phyloP scores from a whole-genome alignment of 2,113 vertebrate species.

The Clarias magur region DNA sequence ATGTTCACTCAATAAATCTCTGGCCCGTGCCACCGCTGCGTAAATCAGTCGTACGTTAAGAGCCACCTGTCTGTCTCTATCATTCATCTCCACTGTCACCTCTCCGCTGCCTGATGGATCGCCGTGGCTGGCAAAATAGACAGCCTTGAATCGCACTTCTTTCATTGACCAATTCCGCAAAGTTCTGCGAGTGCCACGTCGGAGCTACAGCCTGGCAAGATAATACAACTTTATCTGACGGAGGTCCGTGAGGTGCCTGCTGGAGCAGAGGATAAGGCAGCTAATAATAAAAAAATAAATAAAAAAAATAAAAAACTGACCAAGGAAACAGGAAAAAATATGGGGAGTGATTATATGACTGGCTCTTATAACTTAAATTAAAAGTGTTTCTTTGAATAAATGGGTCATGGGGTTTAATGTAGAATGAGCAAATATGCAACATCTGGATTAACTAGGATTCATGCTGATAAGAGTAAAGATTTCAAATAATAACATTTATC shows the following conservation, averaged over 20 bases:
- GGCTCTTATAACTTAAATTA: neutral
- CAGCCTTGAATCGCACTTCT: slow-evolving; percentile 99
- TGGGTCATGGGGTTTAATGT: neutral
- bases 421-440: neutral
- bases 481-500: neutral
- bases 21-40: slow-evolving; percentile 94
- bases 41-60: slow-evolving; percentile 99
- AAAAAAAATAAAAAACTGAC: neutral
- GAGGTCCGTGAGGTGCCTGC: slow-evolving; percentile 63
- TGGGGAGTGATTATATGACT: neutral
- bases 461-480: neutral
- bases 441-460: neutral
- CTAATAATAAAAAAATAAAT: neutral
- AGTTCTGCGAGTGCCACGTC: slow-evolving; percentile 88
- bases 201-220: slow-evolving; percentile 50
- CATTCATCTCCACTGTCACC: slow-evolving; percentile 99
- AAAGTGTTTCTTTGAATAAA: neutral
- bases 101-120: slow-evolving; percentile 98
- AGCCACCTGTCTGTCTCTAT: slow-evolving; percentile 99
- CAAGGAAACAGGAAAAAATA: neutral
- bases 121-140: slow-evolving; percentile 99
- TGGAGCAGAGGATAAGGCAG: slow-evolving; percentile 13
- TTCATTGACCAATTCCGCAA: slow-evolving; percentile 95
- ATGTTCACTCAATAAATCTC: slow-evolving; percentile 99
- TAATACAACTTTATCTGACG: slow-evolving; percentile 81